Conservation (phyloP, 2,113 vertebrate species). For the Tylochromis polylepis region DNA sequence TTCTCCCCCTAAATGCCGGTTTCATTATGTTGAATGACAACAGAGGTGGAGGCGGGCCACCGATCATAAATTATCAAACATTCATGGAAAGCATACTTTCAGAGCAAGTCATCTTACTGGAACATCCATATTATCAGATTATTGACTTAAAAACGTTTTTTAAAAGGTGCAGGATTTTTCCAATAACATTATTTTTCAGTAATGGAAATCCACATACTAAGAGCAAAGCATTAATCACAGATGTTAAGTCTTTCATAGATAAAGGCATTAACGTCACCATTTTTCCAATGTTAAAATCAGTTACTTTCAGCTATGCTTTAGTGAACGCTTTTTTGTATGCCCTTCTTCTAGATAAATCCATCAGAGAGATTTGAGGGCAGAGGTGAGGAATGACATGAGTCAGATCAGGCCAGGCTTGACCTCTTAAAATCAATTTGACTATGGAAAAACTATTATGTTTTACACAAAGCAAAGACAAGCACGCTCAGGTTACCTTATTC, state of each 20-base stretch:
- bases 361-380: not conserved
- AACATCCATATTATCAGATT: not conserved
- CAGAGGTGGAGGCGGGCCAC: not conserved
- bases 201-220: not conserved
- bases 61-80: not conserved
- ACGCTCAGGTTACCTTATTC: constrained; percentile 80
- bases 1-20: not conserved
- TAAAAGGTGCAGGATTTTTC: not conserved
- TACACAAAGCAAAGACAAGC: not conserved
- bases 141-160: not conserved
- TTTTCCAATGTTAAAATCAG: not conserved
- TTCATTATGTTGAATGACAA: not conserved
- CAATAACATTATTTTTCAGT: not conserved
- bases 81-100: not conserved
- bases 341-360: not conserved
- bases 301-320: not conserved
- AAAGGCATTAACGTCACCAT: not conserved
- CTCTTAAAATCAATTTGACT: not conserved
- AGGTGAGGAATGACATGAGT: not conserved
- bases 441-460: not conserved
- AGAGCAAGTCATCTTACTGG: not conserved
- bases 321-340: not conserved
- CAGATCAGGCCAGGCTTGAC: not conserved
- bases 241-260: not conserved
- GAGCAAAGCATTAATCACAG: not conserved